phyloP scores from a whole-genome alignment of 1,140 invertebrate genomes.

The Pseudomyrmex pallidus region DNA sequence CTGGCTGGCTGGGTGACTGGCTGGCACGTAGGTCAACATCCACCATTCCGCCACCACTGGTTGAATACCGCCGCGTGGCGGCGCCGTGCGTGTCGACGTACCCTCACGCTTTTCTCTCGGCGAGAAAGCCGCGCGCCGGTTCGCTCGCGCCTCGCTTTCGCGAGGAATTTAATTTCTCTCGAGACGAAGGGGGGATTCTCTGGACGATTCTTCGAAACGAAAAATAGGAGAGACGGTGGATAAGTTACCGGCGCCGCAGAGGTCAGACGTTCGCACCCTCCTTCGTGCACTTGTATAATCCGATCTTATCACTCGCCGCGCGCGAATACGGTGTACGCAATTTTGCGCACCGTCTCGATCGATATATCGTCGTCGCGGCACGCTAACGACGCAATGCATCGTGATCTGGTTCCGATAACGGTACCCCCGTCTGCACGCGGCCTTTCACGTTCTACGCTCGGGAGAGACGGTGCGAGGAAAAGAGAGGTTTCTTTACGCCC shows the following conservation, averaged over 20 bases:
- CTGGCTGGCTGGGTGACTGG: slow-evolving; percentile 18
- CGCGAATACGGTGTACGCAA: slow-evolving; percentile 44
- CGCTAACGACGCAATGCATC: slow-evolving; percentile 13
- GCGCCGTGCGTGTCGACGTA: slow-evolving; percentile 54
- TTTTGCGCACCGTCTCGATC: slow-evolving; percentile 26
- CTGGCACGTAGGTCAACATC: slow-evolving; percentile 64
- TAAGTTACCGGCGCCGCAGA: neutral
- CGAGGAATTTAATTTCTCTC: slow-evolving; percentile 59
- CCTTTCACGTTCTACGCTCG: neutral
- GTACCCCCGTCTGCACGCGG: neutral
- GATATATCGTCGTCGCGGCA: slow-evolving; percentile 30
- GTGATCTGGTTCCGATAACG: slow-evolving; percentile 30
- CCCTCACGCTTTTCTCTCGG: slow-evolving; percentile 27
- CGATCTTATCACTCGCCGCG: slow-evolving; percentile 28
- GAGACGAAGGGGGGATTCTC: slow-evolving; percentile 28
- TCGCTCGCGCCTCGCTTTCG: neutral
- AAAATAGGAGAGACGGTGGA: neutral
- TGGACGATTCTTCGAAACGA: neutral
- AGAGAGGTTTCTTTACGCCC: slow-evolving; percentile 9
- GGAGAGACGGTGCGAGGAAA: neutral
- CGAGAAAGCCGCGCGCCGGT: slow-evolving; percentile 6
- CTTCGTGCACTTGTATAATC: neutral
- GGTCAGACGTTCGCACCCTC: neutral
- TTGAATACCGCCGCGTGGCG: slow-evolving; percentile 63
- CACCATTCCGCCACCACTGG: slow-evolving; percentile 59